phyloP scores from a whole-genome alignment of 2,113 vertebrate species.

The Leiothrix lutea region DNA sequence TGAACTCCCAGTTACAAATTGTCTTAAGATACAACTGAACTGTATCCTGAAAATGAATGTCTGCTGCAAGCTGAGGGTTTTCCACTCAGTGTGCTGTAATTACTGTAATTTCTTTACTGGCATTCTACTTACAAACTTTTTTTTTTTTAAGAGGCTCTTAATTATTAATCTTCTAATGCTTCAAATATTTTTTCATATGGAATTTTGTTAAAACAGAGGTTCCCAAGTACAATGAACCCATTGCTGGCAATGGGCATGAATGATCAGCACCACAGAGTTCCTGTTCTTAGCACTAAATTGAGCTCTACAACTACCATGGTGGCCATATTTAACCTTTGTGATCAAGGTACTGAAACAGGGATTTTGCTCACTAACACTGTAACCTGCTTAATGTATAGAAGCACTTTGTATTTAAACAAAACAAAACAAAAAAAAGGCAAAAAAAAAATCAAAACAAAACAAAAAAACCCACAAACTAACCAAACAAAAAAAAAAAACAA shows the following conservation, averaged over 20 bases:
- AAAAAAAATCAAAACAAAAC: neutral
- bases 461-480: neutral
- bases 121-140: slow-evolving; percentile 30
- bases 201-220: slow-evolving; percentile 60
- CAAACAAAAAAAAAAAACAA: neutral
- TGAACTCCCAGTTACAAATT: neutral
- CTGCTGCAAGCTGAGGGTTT: neutral
- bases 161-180: slow-evolving; percentile 25
- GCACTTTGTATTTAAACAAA: slow-evolving; percentile 82
- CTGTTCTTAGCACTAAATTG: slow-evolving; percentile 8
- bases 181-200: slow-evolving; percentile 48
- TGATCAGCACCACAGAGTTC: slow-evolving; percentile 26
- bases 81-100: slow-evolving; percentile 10
- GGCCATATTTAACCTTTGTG: slow-evolving; percentile 47
- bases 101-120: slow-evolving; percentile 27
- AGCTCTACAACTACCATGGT: neutral
- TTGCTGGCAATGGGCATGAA: slow-evolving; percentile 62
- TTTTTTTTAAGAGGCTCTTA: neutral
- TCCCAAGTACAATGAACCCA: slow-evolving; percentile 42
- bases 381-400: slow-evolving; percentile 77
- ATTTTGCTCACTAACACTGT: slow-evolving; percentile 78
- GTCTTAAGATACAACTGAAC: neutral
- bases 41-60: neutral
- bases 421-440: neutral
- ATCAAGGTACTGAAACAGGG: slow-evolving; percentile 71